These are phyloP conservation scores for Dunckerocampus dactyliophorus DNA, from an alignment of 2,113 vertebrate genomes.

Conservation along the genomic window DNA sequence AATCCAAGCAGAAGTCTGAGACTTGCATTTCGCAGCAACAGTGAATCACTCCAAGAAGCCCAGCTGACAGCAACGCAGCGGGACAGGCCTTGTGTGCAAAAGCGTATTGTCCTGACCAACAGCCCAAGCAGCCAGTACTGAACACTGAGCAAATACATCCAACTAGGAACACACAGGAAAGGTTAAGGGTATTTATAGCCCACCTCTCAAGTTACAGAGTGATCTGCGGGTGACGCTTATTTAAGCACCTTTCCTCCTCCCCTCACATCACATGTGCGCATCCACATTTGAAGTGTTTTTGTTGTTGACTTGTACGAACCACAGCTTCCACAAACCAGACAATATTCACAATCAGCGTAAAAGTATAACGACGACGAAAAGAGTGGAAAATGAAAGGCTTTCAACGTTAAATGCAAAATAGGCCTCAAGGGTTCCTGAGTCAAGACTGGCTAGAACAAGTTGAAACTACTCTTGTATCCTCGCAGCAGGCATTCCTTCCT, in stretches of 20 bases:
- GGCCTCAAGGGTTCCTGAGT: constrained; percentile 31
- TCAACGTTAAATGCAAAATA: constrained; percentile 12
- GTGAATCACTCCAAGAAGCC: constrained; percentile 13
- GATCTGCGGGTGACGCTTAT: constrained; percentile 66
- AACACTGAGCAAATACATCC: constrained; percentile 47
- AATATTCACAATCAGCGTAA: not conserved
- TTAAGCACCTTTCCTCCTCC: constrained; percentile 67
- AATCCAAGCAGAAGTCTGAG: constrained; percentile 22
- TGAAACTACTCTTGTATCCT: constrained; percentile 37
- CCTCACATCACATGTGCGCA: constrained; percentile 36
- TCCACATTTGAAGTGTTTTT: constrained; percentile 35
- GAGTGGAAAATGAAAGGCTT: constrained; percentile 4
- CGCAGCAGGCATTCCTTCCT: constrained; percentile 38
- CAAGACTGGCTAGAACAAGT: constrained; percentile 52
- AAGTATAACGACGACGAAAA: not conserved
- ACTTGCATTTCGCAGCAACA: constrained; percentile 51
- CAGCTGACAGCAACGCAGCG: constrained; percentile 7
- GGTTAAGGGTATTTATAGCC: constrained; percentile 78
- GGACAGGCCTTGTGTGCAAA: constrained; percentile 15
- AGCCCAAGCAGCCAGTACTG: constrained; percentile 32
- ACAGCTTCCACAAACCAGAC: not conserved
- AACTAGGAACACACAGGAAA: constrained; percentile 63
- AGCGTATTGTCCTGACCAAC: constrained; percentile 45
- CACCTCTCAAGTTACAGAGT: constrained; percentile 71
- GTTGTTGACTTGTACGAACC: constrained; percentile 14